A percentile compares a stretch with the other conserved stretches of the same genome.
phyloP scores from a whole-genome alignment of 2,113 vertebrate species.

The Marmota monax region DNA sequence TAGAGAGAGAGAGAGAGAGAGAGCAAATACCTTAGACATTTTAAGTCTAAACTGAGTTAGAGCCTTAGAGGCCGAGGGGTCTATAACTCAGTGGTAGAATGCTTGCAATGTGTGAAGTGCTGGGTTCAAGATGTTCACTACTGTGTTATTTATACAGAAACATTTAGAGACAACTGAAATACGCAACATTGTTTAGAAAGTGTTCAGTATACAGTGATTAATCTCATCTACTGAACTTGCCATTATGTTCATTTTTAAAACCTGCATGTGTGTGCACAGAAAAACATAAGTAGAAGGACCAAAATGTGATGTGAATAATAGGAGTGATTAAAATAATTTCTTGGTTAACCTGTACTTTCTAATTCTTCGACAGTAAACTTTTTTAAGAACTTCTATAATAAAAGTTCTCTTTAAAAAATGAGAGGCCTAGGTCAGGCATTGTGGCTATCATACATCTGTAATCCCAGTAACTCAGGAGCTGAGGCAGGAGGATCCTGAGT shows the following conservation, averaged over 20 bases:
- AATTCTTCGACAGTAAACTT: not conserved
- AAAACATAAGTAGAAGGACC: not conserved
- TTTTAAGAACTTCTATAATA: not conserved
- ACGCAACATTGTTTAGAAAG: not conserved
- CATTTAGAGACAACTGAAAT: not conserved
- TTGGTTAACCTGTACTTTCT: not conserved
- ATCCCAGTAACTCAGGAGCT: not conserved
- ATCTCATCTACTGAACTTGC: not conserved
- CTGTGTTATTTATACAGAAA: not conserved
- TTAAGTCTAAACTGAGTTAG: not conserved
- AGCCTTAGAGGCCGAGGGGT: not conserved
- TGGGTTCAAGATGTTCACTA: not conserved
- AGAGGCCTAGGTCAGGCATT: not conserved
- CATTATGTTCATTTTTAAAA: not conserved
- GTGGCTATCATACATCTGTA: rapidly evolving
- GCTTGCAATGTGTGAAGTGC: not conserved
- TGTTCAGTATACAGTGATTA: not conserved
- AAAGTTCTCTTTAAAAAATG: conserved; percentile 50
- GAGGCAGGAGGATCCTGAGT: not conserved
- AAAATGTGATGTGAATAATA: not conserved
- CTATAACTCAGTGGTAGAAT: not conserved
- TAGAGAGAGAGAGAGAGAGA: too few relatives aligned
- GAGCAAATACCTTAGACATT: not conserved
- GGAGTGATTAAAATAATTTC: not conserved
- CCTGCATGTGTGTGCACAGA: not conserved